These are phyloP conservation scores for Heteractis magnifica DNA, from an alignment of 92 coral and sea anemone species.

Conservation along the genomic window DNA sequence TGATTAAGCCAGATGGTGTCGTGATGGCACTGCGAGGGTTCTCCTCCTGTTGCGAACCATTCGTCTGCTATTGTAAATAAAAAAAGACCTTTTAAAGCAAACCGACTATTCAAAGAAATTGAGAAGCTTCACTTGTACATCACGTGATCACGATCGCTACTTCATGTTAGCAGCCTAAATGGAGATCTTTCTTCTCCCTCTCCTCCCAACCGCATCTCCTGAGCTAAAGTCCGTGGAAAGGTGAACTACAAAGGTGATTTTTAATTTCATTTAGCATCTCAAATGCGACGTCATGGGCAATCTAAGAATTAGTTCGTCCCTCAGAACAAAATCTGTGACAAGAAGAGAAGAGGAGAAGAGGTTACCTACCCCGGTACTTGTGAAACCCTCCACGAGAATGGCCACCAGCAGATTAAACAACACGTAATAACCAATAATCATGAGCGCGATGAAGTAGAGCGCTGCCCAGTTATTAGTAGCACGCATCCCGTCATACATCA, in stretches of 20 bases:
- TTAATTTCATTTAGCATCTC: too few relatives aligned
- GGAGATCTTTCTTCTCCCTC: too few relatives aligned
- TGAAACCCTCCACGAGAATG: conserved; percentile 94
- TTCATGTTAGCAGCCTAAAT: too few relatives aligned
- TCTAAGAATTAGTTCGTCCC: too few relatives aligned
- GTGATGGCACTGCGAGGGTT: neutral
- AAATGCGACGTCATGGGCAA: too few relatives aligned
- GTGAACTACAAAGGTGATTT: too few relatives aligned
- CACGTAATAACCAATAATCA: conserved; percentile 89
- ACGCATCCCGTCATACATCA: conserved; percentile 93
- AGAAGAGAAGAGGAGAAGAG: neutral
- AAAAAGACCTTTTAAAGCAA: too few relatives aligned
- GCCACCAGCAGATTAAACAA: conserved; percentile 92
- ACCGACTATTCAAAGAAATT: neutral
- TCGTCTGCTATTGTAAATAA: neutral
- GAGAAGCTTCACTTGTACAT: neutral
- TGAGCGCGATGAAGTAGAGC: conserved; percentile 80
- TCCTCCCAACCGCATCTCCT: too few relatives aligned
- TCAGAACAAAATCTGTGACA: too few relatives aligned
- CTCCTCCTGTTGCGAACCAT: neutral
- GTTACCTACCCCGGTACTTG: conserved; percentile 78
- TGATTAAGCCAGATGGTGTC: neutral
- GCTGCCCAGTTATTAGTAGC: conserved; percentile 91
- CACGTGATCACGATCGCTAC: too few relatives aligned
- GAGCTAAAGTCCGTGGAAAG: too few relatives aligned